Percentiles rank a stretch among this genome's conserved stretches.
phyloP scores from a whole-genome alignment of 2,797 vertebrate genomes.

The Pelodytes ibericus region DNA sequence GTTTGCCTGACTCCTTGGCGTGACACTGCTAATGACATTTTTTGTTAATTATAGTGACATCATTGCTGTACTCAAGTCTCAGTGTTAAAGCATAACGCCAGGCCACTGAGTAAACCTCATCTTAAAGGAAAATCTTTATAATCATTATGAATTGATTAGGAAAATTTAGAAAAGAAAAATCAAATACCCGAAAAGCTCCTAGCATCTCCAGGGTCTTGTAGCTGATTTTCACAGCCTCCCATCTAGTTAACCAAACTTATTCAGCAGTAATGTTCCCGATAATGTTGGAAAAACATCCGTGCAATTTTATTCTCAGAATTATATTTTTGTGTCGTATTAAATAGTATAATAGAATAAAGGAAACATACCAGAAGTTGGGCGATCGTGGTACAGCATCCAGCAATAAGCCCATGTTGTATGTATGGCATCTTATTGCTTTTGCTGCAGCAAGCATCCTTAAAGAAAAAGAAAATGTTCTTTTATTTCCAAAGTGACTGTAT shows the following conservation, averaged over 20 bases:
- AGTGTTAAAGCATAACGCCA: slow-evolving; percentile 6
- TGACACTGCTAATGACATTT: slow-evolving; percentile 22
- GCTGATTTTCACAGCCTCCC: neutral
- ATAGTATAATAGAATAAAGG: neutral
- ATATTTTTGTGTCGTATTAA: no score
- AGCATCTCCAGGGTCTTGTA: neutral
- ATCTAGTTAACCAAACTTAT: neutral
- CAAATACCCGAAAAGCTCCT: neutral
- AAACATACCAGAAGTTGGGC: slow-evolving; percentile 1
- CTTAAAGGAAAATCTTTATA: slow-evolving; percentile 7
- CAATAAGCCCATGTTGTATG: neutral
- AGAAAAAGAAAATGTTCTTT: neutral
- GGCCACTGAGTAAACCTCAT: slow-evolving; percentile 12
- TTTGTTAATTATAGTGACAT: slow-evolving; percentile 44
- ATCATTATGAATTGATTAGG: slow-evolving; percentile 5
- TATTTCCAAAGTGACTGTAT: neutral
- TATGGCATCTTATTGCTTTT: neutral
- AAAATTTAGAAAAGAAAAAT: neutral
- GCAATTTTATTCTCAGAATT: neutral
- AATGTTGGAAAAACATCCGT: neutral
- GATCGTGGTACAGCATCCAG: neutral
- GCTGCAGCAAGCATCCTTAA: neutral
- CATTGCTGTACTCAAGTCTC: slow-evolving; percentile 23
- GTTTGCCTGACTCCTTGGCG: neutral
- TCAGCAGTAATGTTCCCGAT: neutral